Conservation (phyloP, 2,797 vertebrate species). For the Lepidocolaptes lacrymiger region DNA sequence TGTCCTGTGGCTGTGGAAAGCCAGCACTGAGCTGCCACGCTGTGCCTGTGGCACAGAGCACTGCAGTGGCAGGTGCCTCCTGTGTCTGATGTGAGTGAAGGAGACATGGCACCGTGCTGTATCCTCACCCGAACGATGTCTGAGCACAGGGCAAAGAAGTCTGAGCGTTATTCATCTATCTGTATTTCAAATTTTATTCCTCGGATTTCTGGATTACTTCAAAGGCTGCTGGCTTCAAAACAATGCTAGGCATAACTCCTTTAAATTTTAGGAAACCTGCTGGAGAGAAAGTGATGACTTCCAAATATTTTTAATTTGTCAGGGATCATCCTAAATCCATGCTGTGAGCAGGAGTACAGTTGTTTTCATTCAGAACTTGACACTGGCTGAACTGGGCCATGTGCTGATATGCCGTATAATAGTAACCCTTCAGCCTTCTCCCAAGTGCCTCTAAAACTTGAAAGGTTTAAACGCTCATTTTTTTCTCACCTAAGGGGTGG, state of each 20-base stretch:
- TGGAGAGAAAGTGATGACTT: background rate
- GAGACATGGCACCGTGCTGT: background rate
- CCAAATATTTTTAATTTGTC: conserved; percentile 46
- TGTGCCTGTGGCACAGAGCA: background rate
- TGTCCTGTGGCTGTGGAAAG: background rate
- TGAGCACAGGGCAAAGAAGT: background rate
- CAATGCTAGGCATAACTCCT: background rate
- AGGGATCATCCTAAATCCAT: background rate
- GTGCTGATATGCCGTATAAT: background rate
- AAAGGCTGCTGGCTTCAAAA: background rate
- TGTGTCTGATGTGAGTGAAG: rapidly evolving
- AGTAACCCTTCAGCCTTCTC: background rate
- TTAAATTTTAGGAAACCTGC: background rate
- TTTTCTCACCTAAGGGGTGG: conserved; percentile 42
- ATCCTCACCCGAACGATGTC: background rate
- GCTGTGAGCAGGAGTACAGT: background rate
- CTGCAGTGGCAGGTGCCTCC: background rate
- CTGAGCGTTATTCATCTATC: background rate
- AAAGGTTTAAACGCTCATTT: background rate
- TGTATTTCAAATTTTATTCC: background rate
- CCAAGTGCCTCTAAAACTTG: background rate
- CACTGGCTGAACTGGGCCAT: background rate
- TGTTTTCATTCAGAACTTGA: conserved; percentile 37
- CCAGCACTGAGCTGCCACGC: background rate
- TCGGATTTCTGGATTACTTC: background rate